These are phyloP conservation scores for Folsomia manolachei DNA, from an alignment of 2,888 invertebrate species.

Conservation along the genomic window DNA sequence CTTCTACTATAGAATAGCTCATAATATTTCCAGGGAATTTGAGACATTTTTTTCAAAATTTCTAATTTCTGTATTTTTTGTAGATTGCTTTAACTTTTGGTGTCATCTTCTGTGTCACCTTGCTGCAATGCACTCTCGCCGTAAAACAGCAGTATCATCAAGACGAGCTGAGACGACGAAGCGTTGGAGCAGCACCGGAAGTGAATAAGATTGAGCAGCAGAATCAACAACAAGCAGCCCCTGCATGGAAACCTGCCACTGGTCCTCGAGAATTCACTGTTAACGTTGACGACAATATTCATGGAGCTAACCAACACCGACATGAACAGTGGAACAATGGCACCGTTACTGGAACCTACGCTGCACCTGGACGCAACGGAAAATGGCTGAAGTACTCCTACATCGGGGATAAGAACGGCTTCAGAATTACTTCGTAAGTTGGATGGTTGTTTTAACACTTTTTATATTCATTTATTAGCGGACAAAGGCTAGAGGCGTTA, in stretches of 20 bases:
- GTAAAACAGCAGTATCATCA: slow-evolving; percentile 17
- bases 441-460: not conserved
- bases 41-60: too few relatives aligned
- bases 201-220: too few relatives aligned
- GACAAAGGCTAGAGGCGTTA: too few relatives aligned
- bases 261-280: slow-evolving; percentile 30
- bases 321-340: slow-evolving; percentile 41
- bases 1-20: too few relatives aligned
- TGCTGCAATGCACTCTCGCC: slow-evolving; percentile 19
- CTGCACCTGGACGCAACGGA: slow-evolving; percentile 31
- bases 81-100: slow-evolving; percentile 11
- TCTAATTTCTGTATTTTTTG: not conserved
- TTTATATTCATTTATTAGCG: too few relatives aligned
- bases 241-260: slow-evolving; percentile 27
- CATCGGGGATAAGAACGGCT: slow-evolving; percentile 39
- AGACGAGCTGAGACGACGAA: slow-evolving; percentile 14
- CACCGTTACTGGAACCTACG: slow-evolving; percentile 37
- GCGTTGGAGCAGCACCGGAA: not conserved
- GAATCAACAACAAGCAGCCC: slow-evolving; percentile 9
- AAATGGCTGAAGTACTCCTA: slow-evolving; percentile 38
- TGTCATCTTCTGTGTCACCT: slow-evolving; percentile 16
- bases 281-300: slow-evolving; percentile 41
- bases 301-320: slow-evolving; percentile 40
- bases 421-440: slow-evolving; percentile 36
- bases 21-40: too few relatives aligned